Evolutionary conservation across 2,113 vertebrate species (phyloP).

Genomic region (Mustela nigripes): DNA sequence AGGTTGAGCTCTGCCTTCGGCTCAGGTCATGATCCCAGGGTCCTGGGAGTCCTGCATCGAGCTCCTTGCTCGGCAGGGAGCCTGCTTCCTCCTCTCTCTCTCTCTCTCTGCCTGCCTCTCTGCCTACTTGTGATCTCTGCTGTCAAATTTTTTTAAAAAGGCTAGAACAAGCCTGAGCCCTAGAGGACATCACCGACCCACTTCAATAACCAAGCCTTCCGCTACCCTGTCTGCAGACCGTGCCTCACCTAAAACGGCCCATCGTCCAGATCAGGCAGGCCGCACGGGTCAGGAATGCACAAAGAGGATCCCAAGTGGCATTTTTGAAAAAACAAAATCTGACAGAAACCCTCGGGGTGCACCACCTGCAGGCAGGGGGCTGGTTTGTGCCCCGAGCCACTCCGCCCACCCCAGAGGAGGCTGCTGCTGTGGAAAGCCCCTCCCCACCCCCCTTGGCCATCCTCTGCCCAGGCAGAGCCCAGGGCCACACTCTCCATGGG

Average conservation of each 20-base stretch:
- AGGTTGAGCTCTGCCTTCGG: too few species aligned
- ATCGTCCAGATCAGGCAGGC: neutral
- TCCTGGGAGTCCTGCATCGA: too few species aligned
- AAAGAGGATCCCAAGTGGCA: neutral
- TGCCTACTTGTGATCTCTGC: too few species aligned
- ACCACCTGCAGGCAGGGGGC: too few species aligned
- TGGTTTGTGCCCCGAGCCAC: neutral
- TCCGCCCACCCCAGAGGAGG: accelerated
- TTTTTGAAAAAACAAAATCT: neutral
- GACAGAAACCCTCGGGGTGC: accelerated
- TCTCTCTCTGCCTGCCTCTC: too few species aligned
- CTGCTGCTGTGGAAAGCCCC: accelerated
- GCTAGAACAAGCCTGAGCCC: neutral
- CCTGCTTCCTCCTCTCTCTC: too few species aligned
- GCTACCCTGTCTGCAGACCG: neutral
- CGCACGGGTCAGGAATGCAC: neutral
- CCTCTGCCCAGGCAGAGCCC: neutral
- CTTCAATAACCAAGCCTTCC: neutral
- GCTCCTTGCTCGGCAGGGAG: too few species aligned
- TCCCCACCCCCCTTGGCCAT: accelerated
- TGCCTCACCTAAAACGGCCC: accelerated
- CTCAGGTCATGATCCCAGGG: too few species aligned
- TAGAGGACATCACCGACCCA: neutral
- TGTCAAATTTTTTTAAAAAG: neutral
- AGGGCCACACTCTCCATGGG: neutral